A percentile compares a stretch with the other conserved stretches of the same genome.
These are phyloP conservation scores for Siniperca knerii DNA, from an alignment of 2,113 vertebrate genomes.

Conservation along the genomic window DNA sequence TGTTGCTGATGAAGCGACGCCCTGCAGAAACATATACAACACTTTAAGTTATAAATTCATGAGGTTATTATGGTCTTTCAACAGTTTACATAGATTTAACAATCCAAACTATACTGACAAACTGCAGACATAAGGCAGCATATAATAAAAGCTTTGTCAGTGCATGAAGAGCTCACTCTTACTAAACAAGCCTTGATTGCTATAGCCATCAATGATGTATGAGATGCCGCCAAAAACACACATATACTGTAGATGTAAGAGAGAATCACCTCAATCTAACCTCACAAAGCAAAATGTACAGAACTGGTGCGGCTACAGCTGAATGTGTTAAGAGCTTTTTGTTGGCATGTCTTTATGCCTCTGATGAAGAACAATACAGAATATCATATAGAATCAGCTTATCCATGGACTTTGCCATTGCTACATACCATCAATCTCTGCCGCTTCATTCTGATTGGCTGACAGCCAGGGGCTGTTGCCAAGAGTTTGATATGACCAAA, in stretches of 20 bases:
- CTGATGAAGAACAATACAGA: background rate
- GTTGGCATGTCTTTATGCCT: background rate
- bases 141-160: constrained; percentile 26
- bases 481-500: constrained; percentile 24
- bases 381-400: constrained; percentile 6
- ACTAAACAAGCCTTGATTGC: constrained; percentile 24
- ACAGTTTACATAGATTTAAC: background rate
- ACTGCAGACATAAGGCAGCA: background rate
- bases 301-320: background rate
- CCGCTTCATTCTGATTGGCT: constrained; percentile 41
- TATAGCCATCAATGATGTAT: constrained; percentile 49
- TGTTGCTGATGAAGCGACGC: no score
- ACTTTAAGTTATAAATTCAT: no score
- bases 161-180: constrained; percentile 12
- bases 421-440: background rate
- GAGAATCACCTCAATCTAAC: constrained; percentile 32
- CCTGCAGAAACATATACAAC: no score
- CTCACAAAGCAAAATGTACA: constrained; percentile 1
- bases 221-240: constrained; percentile 30
- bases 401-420: background rate
- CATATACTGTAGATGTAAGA: background rate
- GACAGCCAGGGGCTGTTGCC: constrained; percentile 16
- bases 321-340: background rate
- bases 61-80: background rate
- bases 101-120: background rate